Base-by-base conservation (phyloP, 2,888 invertebrate genomes). In the Strigamia crassipes region DNA sequence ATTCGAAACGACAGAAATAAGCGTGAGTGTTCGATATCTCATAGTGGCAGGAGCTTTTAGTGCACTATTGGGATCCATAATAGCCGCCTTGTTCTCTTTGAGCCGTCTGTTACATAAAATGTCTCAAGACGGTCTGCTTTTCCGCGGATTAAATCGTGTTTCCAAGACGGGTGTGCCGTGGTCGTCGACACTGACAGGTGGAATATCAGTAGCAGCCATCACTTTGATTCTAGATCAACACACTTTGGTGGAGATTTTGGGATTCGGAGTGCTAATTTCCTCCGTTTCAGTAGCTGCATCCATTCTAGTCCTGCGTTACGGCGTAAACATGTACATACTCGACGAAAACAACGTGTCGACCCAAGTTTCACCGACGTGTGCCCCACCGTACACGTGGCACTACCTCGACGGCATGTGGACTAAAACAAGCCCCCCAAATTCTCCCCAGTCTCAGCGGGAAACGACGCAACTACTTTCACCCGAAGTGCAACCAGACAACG, bases 81-180 rank as follows among this genome's bases (percentile, higher is more conserved):
- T 81, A 0, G 85, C 84, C 2, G 82, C 84, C 2, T 61, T 84
- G 1, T 80, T 84, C 12, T 82, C 82, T 10, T 80, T 84, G 18
- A 81, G 82, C 23, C 83, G 84, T 12, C 66, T 85, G 2, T 18
- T 85, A 4, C 82, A 84, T 10, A 81, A 82, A 5, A 38, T 84
- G 56, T 82, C 84, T 3, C 81, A 46, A 6, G 84, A 84, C 27
- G 84, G 84, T 15, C 80, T 84, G 0, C 81, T 84, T 10, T 84
- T 84, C 27, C 42, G 46, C 34, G 46, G 82, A 77, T 78, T 82
- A 51, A 79, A 83, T 8, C 31, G 78, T n/a, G 81, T 83, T 23
- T 77, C 77, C 9, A 51, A 46, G 8, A 66, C 83, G 1, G 83
- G 83, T 77, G 79, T 82, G 10, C 82, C 84, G 15, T 83, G 83